Evolutionary conservation across 92 coral and sea anemone species (phyloP), one percentile per base, ranked within the genome.

Genomic region (Phenganax subtilis): DNA sequence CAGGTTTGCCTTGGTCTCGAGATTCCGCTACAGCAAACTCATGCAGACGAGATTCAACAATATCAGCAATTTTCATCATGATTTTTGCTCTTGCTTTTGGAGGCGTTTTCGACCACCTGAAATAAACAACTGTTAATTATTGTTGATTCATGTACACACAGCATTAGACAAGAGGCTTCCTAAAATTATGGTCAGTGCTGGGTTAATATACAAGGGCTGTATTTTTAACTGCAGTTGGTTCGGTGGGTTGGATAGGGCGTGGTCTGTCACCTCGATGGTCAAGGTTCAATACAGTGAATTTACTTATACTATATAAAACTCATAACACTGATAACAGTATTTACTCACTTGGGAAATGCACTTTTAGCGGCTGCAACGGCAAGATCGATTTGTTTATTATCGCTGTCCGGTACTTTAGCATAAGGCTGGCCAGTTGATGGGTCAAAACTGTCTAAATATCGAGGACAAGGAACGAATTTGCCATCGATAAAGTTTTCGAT

Each of bases 1-100:
- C 91, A 57, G 97, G 92, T 51, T 91, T 91, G 52, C 97, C 97
- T 57, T 91, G 97, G 79, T 91, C 97, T 54, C 86, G 80, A 10
- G 97, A 91, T 73, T 91, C 97, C 12, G 93, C 93, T 29, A 52
- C 80, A 16, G 92, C 92, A 88, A 91, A 91, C 77, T 89, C 93
- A 7, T 89, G 88, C 12, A 89, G 71, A 51, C 85, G 85, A 17
- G 89, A 78, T 67, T 91, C 93, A 3, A 91, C 54, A 16, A 91
- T 73, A 71, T 91, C 97, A 30, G 93, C 97, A 80, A 91, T 86
- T 84, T 89, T 91, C 75, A 85, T 84, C 97, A 91, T 87, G 54
- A 85, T 85, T 2, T 75, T 83, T 55, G 91, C 88, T 6, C 97
- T 83, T 47, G 80, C 82, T 15, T 85, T 79, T 63, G 91, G 85